Percentiles rank a stretch among this genome's conserved stretches.
Conservation (phyloP, 2,888 invertebrate species). For the Disparrhopalites patrizii region DNA sequence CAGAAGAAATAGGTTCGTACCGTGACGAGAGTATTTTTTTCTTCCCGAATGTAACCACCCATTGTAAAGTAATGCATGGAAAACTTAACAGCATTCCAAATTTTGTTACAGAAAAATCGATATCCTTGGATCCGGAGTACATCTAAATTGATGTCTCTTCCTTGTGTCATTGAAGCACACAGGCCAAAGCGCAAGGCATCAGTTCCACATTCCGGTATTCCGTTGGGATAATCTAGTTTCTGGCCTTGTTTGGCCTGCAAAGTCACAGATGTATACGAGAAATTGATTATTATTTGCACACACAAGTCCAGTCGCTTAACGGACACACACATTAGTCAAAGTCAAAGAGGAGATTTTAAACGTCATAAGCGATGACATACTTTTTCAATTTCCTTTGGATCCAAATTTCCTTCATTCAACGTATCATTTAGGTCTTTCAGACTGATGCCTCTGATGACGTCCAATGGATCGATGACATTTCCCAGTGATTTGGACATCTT, state of each 20-base stretch:
- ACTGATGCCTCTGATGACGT: slow-evolving; percentile 83
- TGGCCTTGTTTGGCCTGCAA: slow-evolving; percentile 61
- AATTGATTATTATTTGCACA: too few species aligned
- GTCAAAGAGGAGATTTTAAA: neutral
- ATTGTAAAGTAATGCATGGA: slow-evolving; percentile 57
- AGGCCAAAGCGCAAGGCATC: slow-evolving; percentile 90
- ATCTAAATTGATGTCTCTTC: slow-evolving; percentile 92
- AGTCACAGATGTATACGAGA: too few species aligned
- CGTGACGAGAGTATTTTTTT: slow-evolving; percentile 12
- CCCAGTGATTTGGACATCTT: slow-evolving; percentile 99
- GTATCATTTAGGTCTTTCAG: slow-evolving; percentile 64
- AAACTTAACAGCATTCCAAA: slow-evolving; percentile 98
- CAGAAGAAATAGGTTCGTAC: too few species aligned
- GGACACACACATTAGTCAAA: neutral
- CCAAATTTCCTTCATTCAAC: slow-evolving; percentile 74
- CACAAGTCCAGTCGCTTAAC: neutral
- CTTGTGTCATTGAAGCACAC: slow-evolving; percentile 80
- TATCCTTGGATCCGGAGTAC: slow-evolving; percentile 90
- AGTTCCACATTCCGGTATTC: slow-evolving; percentile 96
- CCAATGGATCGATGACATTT: slow-evolving; percentile 95
- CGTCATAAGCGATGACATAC: slow-evolving; percentile 24
- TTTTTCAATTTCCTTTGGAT: slow-evolving; percentile 72
- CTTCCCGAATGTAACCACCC: slow-evolving; percentile 33
- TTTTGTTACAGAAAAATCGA: slow-evolving; percentile 95
- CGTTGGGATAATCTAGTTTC: slow-evolving; percentile 66